Percentiles rank a stretch among this genome's conserved stretches.
These are phyloP conservation scores for Carcina quercana DNA, from an alignment of 2,888 invertebrate species.

Conservation along the genomic window DNA sequence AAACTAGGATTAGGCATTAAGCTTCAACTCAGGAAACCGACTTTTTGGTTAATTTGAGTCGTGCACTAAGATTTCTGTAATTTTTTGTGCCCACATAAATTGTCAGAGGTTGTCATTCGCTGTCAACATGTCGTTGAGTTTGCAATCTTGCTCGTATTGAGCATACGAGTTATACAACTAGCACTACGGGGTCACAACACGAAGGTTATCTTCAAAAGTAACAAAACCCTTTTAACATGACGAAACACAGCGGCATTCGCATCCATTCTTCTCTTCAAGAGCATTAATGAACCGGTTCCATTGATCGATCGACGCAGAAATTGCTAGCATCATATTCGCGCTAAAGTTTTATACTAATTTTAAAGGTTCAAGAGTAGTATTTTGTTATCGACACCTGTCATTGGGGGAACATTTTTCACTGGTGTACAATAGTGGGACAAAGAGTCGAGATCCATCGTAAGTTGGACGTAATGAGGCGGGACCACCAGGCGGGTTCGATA, in stretches of 20 bases:
- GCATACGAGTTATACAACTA: too few species aligned
- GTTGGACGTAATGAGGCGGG: conserved; percentile 62
- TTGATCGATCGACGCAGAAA: conserved; percentile 52
- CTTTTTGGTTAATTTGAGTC: too few species aligned
- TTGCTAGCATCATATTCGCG: conserved; percentile 41
- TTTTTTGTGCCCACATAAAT: too few species aligned
- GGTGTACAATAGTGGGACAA: conserved; percentile 56
- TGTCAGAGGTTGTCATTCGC: too few species aligned
- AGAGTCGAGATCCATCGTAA: conserved; percentile 43
- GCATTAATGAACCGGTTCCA: conserved; percentile 37
- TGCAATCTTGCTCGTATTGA: too few species aligned
- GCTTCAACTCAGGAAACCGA: too few species aligned
- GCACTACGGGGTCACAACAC: neutral
- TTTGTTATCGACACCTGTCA: conserved; percentile 68
- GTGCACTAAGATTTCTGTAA: too few species aligned
- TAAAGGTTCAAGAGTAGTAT: conserved; percentile 14
- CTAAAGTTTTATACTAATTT: conserved; percentile 22
- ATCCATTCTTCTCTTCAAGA: conserved; percentile 33
- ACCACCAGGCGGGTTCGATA: conserved; percentile 60
- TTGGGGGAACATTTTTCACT: conserved; percentile 62
- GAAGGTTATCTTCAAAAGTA: conserved; percentile 18
- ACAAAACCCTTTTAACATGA: conserved; percentile 35
- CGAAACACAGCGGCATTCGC: conserved; percentile 31
- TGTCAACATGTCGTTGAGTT: too few species aligned
- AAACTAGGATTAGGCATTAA: too few species aligned